Evolutionary conservation across 35 echinoderm and acorn worm genomes (phyloP).

Genomic region (Heliocidaris tuberculata): DNA sequence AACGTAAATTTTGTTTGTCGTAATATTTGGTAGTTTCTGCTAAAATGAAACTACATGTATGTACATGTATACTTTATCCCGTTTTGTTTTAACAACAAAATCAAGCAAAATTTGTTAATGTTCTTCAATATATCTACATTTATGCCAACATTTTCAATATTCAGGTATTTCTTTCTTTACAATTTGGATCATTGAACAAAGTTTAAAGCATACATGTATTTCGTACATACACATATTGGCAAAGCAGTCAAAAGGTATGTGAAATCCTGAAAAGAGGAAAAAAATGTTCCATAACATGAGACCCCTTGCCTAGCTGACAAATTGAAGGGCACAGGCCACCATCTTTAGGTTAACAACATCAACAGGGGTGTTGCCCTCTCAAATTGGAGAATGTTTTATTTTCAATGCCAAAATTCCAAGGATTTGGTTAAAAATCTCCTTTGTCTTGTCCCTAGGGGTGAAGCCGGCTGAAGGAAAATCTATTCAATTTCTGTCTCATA

Average conservation of each 20-base stretch:
- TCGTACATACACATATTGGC: not conserved
- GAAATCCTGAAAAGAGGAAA: not conserved
- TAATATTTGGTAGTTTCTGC: not conserved
- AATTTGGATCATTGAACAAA: not conserved
- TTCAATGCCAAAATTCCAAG: not conserved
- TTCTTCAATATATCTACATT: no score
- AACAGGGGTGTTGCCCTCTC: conserved; percentile 27
- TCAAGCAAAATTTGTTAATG: no score
- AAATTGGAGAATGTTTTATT: not conserved
- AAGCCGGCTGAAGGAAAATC: not conserved
- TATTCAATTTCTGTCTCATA: not conserved
- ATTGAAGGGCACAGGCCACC: not conserved
- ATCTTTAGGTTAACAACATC: conserved; percentile 35
- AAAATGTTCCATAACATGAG: conserved; percentile 8
- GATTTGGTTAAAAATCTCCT: not conserved
- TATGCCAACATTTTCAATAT: not conserved
- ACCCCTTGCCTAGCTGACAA: conserved; percentile 45
- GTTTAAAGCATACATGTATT: not conserved
- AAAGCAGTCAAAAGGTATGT: not conserved
- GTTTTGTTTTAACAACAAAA: not conserved
- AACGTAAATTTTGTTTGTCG: no score
- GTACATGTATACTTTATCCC: no score
- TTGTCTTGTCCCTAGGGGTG: not conserved
- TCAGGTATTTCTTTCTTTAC: not conserved
- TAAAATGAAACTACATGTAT: not conserved